A percentile compares a stretch with the other conserved stretches of the same genome.
These are phyloP conservation scores for Scaptomyza parva DNA, from an alignment of 2,888 invertebrate genomes.

Conservation along the genomic window DNA sequence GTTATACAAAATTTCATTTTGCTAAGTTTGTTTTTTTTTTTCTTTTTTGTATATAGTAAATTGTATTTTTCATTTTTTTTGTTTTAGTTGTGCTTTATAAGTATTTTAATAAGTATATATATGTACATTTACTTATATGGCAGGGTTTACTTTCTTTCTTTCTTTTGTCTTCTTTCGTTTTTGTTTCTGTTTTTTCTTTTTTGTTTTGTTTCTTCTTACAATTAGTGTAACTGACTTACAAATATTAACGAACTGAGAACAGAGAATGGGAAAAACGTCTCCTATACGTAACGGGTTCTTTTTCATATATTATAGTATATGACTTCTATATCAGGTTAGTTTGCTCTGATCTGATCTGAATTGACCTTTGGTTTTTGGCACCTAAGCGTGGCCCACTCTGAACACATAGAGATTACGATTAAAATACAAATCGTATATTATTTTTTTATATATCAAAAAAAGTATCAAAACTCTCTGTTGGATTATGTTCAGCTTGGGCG, in stretches of 20 bases:
- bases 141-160: constrained; percentile 30
- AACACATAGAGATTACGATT: constrained; percentile 9
- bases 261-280: constrained; percentile 16
- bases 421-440: neutral
- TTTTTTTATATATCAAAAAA: too few relatives aligned
- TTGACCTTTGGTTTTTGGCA: constrained; percentile 10
- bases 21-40: constrained; percentile 45
- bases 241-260: constrained; percentile 45
- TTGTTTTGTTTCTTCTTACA: constrained; percentile 58
- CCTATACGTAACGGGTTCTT: constrained; percentile 52
- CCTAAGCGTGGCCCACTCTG: constrained; percentile 36
- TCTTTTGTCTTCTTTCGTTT: constrained; percentile 9
- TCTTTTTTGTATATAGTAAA: constrained; percentile 34
- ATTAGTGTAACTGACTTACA: constrained; percentile 63
- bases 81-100: constrained; percentile 45
- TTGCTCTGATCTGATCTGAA: constrained; percentile 39
- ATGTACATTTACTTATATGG: constrained; percentile 61
- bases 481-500: constrained; percentile 44
- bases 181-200: constrained; percentile 14
- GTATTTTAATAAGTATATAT: constrained; percentile 45
- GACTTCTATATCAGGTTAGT: constrained; percentile 8
- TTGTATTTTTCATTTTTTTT: constrained; percentile 16
- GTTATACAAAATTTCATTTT: constrained; percentile 47
- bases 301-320: constrained; percentile 23
- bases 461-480: neutral